These are phyloP conservation scores for Tetrao urogallus DNA, from an alignment of 2,113 vertebrate genomes.

Conservation along the genomic window DNA sequence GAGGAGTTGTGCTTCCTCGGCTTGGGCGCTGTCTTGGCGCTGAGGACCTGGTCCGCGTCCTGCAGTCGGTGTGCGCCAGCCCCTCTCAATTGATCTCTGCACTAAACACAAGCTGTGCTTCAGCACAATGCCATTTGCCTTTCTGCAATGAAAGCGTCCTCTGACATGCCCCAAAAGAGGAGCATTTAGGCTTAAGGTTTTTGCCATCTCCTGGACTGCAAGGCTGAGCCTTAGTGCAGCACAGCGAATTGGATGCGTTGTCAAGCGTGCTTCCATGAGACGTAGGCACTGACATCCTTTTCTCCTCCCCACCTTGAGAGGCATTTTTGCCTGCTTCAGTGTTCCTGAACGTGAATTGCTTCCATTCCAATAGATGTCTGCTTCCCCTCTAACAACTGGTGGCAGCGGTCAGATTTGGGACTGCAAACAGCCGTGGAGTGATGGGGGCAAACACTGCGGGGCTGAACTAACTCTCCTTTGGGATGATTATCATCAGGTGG, in stretches of 20 bases:
- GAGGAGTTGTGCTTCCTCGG: not conserved
- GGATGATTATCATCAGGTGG: slow-evolving; percentile 75
- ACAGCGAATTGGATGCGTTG: not conserved
- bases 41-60: not conserved
- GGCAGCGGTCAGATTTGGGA: slow-evolving; percentile 26
- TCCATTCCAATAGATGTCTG: not conserved
- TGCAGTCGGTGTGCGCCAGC: not conserved
- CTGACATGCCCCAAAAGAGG: not conserved
- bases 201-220: not conserved
- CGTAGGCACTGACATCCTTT: not conserved
- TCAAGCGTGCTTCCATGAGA: not conserved
- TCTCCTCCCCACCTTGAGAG: not conserved
- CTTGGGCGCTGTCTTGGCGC: not conserved
- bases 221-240: not conserved
- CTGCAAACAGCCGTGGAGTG: slow-evolving; percentile 15
- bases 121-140: not conserved
- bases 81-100: not conserved
- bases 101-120: not conserved
- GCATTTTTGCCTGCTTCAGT: slow-evolving; percentile 58
- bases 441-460: slow-evolving; percentile 11
- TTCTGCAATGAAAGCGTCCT: not conserved
- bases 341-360: slow-evolving; percentile 30
- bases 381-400: slow-evolving; percentile 22
- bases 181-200: not conserved
- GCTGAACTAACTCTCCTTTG: slow-evolving; percentile 59